A percentile compares a stretch with the other conserved stretches of the same genome.
Evolutionary conservation across 2,797 vertebrate species (phyloP).

Genomic region (Myripristis jacobus): DNA sequence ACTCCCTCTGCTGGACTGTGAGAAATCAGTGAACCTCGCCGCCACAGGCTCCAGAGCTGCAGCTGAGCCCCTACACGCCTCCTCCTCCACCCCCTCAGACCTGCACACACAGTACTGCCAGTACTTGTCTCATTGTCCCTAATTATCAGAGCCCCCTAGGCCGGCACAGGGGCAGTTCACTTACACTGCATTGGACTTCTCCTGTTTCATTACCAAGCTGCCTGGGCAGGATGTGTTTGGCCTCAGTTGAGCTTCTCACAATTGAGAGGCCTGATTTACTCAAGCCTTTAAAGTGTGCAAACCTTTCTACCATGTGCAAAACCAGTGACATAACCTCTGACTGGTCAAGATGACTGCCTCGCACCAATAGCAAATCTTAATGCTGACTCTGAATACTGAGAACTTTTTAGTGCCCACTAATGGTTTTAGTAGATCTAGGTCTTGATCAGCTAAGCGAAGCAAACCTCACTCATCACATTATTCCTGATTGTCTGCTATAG

Average conservation of each 20-base stretch:
- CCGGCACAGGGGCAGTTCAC: constrained; percentile 12
- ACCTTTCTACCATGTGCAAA: too few relatives aligned
- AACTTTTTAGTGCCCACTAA: too few relatives aligned
- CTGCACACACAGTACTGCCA: background rate
- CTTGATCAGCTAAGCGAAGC: too few relatives aligned
- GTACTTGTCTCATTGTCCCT: constrained; percentile 10
- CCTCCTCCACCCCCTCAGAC: constrained; percentile 8
- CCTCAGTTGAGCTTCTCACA: constrained; percentile 15
- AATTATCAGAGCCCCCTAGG: constrained; percentile 22
- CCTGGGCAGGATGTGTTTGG: constrained; percentile 39
- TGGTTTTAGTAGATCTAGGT: too few relatives aligned
- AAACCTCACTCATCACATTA: constrained; percentile 27
- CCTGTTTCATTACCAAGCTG: constrained; percentile 29
- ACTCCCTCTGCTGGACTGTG: constrained; percentile 32
- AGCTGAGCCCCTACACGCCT: constrained; percentile 20
- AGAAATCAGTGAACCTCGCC: constrained; percentile 27
- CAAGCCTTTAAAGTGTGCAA: too few relatives aligned
- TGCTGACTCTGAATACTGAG: too few relatives aligned
- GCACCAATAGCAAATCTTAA: too few relatives aligned
- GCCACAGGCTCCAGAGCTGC: constrained; percentile 16
- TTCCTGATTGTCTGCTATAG: constrained; percentile 25
- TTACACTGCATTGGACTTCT: constrained; percentile 16
- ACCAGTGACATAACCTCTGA: too few relatives aligned
- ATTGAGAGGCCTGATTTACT: too few relatives aligned
- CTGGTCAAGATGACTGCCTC: too few relatives aligned